Conservation (phyloP, 2,797 vertebrate species). For the Centropyge bicolor region DNA sequence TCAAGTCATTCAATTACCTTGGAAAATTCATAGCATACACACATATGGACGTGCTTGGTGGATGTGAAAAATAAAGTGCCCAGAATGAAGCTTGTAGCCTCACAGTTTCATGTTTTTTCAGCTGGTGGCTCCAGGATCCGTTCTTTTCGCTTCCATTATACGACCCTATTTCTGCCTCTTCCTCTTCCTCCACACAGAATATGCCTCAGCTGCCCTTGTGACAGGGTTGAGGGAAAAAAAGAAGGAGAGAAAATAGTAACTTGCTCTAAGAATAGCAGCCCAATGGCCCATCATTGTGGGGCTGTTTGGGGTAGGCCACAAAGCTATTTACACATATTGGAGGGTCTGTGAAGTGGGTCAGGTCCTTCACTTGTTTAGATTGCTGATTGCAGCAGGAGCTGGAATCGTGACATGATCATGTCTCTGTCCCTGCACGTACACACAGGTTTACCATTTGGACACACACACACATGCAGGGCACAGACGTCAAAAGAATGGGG, state of each 20-base stretch:
- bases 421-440: constrained; percentile 10
- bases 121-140: not conserved
- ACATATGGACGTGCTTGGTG: not conserved
- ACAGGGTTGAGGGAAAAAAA: constrained; percentile 20
- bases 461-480: not conserved
- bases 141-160: constrained; percentile 6
- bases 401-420: constrained; percentile 24
- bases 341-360: constrained; percentile 59
- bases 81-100: not conserved
- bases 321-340: constrained; percentile 58
- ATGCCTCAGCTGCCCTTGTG: constrained; percentile 58
- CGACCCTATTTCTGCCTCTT: not conserved
- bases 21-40: not conserved
- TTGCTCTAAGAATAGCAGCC: constrained; percentile 68
- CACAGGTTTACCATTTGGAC: not conserved
- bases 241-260: constrained; percentile 53
- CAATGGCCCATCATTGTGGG: constrained; percentile 46
- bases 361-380: constrained; percentile 65
- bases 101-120: constrained; percentile 1
- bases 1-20: not conserved
- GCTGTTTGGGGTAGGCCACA: constrained; percentile 40
- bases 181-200: not conserved
- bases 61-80: not conserved
- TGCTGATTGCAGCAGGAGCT: constrained; percentile 70
- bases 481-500: not conserved